A percentile compares a stretch with the other conserved stretches of the same genome.
Conservation (phyloP, 2,888 invertebrate species). For the Steinernema carpocapsae region DNA sequence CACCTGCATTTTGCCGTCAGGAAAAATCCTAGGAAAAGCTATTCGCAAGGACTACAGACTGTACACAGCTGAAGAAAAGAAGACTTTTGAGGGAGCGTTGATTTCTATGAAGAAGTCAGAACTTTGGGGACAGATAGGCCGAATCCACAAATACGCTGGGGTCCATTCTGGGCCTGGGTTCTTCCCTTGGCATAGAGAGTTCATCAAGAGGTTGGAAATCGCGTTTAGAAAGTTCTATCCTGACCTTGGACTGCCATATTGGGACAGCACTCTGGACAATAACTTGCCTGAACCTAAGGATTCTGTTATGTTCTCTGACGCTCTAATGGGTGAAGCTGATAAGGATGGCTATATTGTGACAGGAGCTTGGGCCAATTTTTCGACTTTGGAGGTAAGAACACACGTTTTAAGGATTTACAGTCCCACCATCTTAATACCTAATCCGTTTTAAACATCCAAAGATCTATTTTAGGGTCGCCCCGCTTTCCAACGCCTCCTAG, state of each 20-base stretch:
- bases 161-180: slow-evolving; percentile 65
- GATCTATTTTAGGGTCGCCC: too few species aligned
- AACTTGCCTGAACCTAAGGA: slow-evolving; percentile 67
- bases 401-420: too few species aligned
- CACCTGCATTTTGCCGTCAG: slow-evolving; percentile 47
- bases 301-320: slow-evolving; percentile 68
- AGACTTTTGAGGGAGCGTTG: slow-evolving; percentile 38
- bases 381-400: slow-evolving; percentile 62
- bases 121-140: slow-evolving; percentile 52
- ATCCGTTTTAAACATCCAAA: too few species aligned
- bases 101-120: slow-evolving; percentile 54
- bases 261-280: slow-evolving; percentile 69
- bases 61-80: slow-evolving; percentile 48
- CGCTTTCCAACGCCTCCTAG: slow-evolving; percentile 40
- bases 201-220: slow-evolving; percentile 63
- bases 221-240: slow-evolving; percentile 60
- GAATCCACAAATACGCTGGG: slow-evolving; percentile 54
- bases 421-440: too few species aligned
- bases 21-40: slow-evolving; percentile 51
- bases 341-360: slow-evolving; percentile 66
- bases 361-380: slow-evolving; percentile 69
- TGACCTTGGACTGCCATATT: slow-evolving; percentile 68
- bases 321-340: slow-evolving; percentile 67
- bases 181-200: slow-evolving; percentile 63
- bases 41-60: slow-evolving; percentile 45